A percentile compares a stretch with the other conserved stretches of the same genome.
Conservation (phyloP, 2,113 vertebrate species). For the Toxotes jaculatrix region DNA sequence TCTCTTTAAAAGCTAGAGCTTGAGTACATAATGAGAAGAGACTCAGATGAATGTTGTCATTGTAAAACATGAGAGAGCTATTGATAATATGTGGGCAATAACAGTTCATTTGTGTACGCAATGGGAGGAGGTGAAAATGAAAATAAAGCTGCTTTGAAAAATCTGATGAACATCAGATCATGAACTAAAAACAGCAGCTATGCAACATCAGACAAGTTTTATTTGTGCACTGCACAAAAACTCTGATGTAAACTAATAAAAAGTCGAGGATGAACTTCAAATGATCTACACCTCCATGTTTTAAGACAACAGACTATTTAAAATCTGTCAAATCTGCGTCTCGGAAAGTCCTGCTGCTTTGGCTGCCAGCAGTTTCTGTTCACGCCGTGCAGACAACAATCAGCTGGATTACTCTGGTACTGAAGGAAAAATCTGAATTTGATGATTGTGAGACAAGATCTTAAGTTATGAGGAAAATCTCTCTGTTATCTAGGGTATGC, state of each 20-base stretch:
- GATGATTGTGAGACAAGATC: too few relatives aligned
- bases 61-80: too few relatives aligned
- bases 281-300: background rate
- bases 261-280: slow-evolving; percentile 1
- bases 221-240: background rate
- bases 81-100: too few relatives aligned
- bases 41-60: too few relatives aligned
- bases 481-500: background rate
- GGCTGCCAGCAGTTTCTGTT: background rate
- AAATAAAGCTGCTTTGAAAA: background rate
- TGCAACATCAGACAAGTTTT: slow-evolving; percentile 6
- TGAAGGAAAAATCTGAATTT: too few relatives aligned
- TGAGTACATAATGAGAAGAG: too few relatives aligned
- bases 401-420: background rate
- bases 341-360: too few relatives aligned
- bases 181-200: background rate
- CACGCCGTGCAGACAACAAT: background rate
- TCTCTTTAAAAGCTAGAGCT: too few relatives aligned
- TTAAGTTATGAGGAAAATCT: background rate
- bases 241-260: slow-evolving; percentile 5
- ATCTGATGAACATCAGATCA: too few relatives aligned
- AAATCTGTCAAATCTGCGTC: background rate
- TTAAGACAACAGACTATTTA: background rate
- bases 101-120: background rate
- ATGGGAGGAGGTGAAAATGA: background rate